phyloP scores from a whole-genome alignment of 2,113 vertebrate genomes.

The Hemiscyllium ocellatum region DNA sequence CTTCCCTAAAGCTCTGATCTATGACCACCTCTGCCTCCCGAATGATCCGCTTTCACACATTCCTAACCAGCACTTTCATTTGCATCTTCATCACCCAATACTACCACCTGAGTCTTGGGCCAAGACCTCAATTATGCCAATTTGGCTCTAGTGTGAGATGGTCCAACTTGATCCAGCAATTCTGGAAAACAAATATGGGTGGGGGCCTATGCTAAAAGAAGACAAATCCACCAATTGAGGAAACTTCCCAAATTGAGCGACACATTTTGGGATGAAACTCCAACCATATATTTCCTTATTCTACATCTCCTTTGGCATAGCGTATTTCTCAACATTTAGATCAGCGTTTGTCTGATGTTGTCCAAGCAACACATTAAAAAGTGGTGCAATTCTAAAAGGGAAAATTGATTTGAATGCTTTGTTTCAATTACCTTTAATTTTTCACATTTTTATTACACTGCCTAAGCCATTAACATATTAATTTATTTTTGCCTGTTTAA shows the following conservation, averaged over 20 bases:
- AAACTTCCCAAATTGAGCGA: background rate
- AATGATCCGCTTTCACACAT: too few species aligned
- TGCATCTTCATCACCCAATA: too few species aligned
- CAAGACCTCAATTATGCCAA: too few species aligned
- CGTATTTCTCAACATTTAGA: background rate
- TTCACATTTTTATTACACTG: background rate
- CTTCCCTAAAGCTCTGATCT: too few species aligned
- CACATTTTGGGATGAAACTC: background rate
- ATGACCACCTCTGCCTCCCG: too few species aligned
- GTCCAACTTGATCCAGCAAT: too few species aligned
- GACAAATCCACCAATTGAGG: background rate
- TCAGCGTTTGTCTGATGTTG: background rate
- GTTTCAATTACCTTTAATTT: background rate
- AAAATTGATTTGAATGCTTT: background rate
- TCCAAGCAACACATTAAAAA: background rate
- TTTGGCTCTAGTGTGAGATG: too few species aligned
- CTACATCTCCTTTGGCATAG: background rate
- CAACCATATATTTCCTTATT: background rate
- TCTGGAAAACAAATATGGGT: too few species aligned
- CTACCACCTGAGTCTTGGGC: too few species aligned
- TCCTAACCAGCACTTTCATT: too few species aligned
- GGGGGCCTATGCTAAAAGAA: too few species aligned
- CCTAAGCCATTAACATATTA: background rate
- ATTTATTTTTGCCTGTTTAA: background rate
- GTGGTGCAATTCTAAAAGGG: background rate